These are phyloP conservation scores for Sarcophaga variegata DNA, from an alignment of 2,888 invertebrate species.

Conservation along the genomic window DNA sequence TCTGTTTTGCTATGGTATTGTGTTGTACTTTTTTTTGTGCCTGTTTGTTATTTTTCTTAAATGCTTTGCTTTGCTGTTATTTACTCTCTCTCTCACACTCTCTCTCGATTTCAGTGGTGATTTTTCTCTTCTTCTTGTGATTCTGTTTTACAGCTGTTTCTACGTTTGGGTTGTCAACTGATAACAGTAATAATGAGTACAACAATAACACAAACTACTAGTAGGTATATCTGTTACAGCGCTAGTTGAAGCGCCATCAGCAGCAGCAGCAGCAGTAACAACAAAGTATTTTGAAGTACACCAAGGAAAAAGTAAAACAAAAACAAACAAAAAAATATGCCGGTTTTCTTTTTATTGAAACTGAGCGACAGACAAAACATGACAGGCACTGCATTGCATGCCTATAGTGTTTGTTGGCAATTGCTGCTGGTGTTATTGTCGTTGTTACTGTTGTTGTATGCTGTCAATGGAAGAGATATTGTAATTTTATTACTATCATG, in stretches of 20 bases:
- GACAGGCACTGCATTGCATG: background rate
- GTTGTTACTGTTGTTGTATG: no score
- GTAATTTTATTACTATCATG: background rate
- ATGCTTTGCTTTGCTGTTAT: background rate
- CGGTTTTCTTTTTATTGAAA: slow-evolving; percentile 45
- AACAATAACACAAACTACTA: slow-evolving; percentile 9
- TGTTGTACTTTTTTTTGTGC: slow-evolving; percentile 1
- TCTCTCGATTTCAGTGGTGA: slow-evolving; percentile 47
- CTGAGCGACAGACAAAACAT: background rate
- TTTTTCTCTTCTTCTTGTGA: slow-evolving; percentile 34
- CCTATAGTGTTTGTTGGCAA: background rate
- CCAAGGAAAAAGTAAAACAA: no score
- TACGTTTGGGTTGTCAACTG: slow-evolving; percentile 67
- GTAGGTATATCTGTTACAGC: background rate
- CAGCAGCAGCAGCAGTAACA: slow-evolving; percentile 26
- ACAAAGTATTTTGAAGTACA: background rate
- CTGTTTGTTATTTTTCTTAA: background rate
- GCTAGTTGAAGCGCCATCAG: slow-evolving; percentile 21
- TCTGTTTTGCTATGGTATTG: slow-evolving; percentile 47
- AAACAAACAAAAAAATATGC: slow-evolving; percentile 40
- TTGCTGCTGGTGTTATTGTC: background rate
- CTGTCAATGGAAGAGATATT: slow-evolving; percentile 13
- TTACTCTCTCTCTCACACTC: background rate
- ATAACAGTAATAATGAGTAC: slow-evolving; percentile 59
- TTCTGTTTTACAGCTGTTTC: slow-evolving; percentile 68